Percentiles rank a stretch among this genome's conserved stretches.
Conservation (phyloP, 2,113 vertebrate species). For the Dascyllus trimaculatus region DNA sequence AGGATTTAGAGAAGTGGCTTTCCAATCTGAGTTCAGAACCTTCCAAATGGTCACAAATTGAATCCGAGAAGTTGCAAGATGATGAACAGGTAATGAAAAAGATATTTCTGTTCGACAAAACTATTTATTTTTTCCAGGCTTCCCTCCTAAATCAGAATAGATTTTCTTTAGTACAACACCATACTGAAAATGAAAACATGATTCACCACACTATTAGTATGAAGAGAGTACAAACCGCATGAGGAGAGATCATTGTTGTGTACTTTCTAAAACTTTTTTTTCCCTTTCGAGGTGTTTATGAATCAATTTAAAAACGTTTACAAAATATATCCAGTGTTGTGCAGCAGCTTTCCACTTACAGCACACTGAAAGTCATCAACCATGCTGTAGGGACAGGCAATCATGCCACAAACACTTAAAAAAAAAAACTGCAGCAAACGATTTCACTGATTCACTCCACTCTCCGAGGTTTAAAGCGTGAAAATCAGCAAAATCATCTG, state of each 20-base stretch:
- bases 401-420: constrained; percentile 13
- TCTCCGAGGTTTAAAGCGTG: constrained; percentile 13
- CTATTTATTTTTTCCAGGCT: not conserved
- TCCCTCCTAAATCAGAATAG: not conserved
- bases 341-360: not conserved
- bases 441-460: constrained; percentile 48
- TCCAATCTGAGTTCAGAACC: not conserved
- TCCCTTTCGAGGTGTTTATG: not conserved
- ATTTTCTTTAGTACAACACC: not conserved
- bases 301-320: constrained; percentile 3
- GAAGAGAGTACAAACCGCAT: not conserved
- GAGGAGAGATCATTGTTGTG: not conserved
- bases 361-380: constrained; percentile 11
- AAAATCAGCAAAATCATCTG: constrained; percentile 37
- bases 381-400: constrained; percentile 18
- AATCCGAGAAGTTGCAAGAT: not conserved
- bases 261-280: not conserved
- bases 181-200: not conserved
- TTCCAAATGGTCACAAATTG: not conserved
- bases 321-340: not conserved
- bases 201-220: not conserved
- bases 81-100: not conserved
- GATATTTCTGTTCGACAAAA: not conserved
- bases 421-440: not conserved
- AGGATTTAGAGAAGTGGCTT: not conserved